phyloP scores from a whole-genome alignment of 2,113 vertebrate genomes.

The Mirza zaza region DNA sequence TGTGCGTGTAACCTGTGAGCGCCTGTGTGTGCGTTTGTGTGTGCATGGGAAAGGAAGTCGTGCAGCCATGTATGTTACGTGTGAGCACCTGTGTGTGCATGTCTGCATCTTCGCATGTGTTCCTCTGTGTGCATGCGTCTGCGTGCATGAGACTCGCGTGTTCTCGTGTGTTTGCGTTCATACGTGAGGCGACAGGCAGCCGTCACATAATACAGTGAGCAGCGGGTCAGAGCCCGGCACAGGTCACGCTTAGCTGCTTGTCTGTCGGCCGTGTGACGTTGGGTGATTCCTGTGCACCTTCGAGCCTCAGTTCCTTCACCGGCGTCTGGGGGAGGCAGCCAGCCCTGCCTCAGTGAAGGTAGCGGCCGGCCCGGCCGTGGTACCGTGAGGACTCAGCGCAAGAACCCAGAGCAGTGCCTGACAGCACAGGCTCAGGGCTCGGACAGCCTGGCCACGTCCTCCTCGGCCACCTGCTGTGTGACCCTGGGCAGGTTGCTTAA shows the following conservation, averaged over 20 bases:
- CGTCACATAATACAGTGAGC: background rate
- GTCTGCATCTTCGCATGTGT: background rate
- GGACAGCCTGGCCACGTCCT: too few species aligned
- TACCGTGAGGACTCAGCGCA: background rate
- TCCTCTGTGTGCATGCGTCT: background rate
- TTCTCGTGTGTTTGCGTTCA: background rate
- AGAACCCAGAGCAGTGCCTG: too few species aligned
- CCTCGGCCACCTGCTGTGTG: too few species aligned
- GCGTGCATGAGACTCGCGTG: background rate
- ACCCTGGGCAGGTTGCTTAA: too few species aligned
- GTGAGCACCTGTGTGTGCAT: background rate
- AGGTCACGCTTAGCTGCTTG: background rate
- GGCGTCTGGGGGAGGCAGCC: background rate
- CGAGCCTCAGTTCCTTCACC: background rate
- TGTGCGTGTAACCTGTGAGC: too few species aligned
- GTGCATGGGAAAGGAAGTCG: too few species aligned
- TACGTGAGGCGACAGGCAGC: background rate
- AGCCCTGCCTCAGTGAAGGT: background rate
- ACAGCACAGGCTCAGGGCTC: too few species aligned
- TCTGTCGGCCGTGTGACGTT: background rate
- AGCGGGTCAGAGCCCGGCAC: background rate
- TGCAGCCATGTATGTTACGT: too few species aligned
- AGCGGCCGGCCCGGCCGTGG: rapidly evolving
- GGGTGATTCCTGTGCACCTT: background rate
- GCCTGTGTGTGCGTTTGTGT: too few species aligned